These are phyloP conservation scores for Serinus canaria DNA, from an alignment of 2,113 vertebrate species.

Conservation along the genomic window DNA sequence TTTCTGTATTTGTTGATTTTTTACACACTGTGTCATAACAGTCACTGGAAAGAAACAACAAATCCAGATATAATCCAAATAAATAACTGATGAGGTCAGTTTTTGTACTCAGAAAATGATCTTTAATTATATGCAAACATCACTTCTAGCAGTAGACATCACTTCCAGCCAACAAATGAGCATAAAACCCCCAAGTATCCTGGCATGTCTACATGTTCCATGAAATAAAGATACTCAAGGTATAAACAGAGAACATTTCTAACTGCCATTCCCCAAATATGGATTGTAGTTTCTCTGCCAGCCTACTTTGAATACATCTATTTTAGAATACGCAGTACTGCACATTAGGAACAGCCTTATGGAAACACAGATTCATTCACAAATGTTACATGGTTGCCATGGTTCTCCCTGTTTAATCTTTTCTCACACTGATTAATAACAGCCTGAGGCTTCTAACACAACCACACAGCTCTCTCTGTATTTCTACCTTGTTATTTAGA, in stretches of 20 bases:
- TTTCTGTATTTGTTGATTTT: background rate
- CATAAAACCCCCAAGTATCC: background rate
- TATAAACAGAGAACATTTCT: conserved; percentile 37
- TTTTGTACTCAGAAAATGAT: conserved; percentile 14
- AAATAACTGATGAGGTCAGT: conserved; percentile 9
- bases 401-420: conserved; percentile 5
- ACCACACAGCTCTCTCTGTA: background rate
- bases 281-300: background rate
- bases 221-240: conserved; percentile 31
- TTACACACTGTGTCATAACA: background rate
- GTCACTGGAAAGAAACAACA: background rate
- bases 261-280: conserved; percentile 42
- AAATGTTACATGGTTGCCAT: conserved; percentile 59
- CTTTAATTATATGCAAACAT: conserved; percentile 36
- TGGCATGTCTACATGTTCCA: conserved; percentile 1
- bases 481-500: background rate
- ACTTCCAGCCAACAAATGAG: background rate
- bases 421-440: background rate
- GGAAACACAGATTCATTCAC: conserved; percentile 56
- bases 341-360: background rate
- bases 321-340: background rate
- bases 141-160: background rate
- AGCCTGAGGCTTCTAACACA: conserved; percentile 4
- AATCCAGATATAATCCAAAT: background rate
- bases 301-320: background rate